Evolutionary conservation across 2,113 vertebrate genomes (phyloP).

Genomic region (Clarias batrachus): DNA sequence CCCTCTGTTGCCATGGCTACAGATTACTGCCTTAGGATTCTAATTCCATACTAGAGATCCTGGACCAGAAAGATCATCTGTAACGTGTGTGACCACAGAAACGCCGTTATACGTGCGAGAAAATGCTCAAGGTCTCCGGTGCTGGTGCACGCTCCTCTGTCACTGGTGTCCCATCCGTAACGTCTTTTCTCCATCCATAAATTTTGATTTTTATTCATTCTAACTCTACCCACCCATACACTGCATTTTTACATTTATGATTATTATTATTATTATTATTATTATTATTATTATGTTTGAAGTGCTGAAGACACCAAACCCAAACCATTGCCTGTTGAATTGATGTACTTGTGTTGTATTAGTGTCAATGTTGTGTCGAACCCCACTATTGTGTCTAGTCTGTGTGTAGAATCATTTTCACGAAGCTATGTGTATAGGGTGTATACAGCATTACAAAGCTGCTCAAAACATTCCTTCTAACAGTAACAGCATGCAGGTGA

Average conservation of each 20-base stretch:
- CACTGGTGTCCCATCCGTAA: not conserved
- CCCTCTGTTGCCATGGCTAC: conserved; percentile 40
- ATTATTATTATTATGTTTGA: not conserved
- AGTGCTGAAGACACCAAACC: not conserved
- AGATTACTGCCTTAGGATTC: conserved; percentile 12
- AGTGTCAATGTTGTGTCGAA: not conserved
- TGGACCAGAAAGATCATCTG: conserved; percentile 17
- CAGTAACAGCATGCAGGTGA: not conserved
- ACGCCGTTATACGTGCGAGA: not conserved
- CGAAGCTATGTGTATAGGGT: not conserved
- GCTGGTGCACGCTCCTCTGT: not conserved
- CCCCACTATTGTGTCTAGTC: not conserved
- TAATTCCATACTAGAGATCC: conserved; percentile 31
- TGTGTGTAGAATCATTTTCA: not conserved
- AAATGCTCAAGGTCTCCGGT: not conserved
- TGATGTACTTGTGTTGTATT: not conserved
- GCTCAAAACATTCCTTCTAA: not conserved
- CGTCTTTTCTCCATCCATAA: not conserved
- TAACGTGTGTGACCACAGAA: not conserved
- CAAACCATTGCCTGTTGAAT: not conserved
- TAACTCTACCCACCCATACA: not conserved
- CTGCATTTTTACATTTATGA: too few relatives aligned
- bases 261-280: too few relatives aligned
- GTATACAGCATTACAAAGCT: not conserved
- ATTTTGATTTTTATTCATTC: not conserved